Evolutionary conservation across 2,113 vertebrate genomes (phyloP), one percentile per base, ranked within the genome.

Genomic region (Rhinopomastus cyanomelas): DNA sequence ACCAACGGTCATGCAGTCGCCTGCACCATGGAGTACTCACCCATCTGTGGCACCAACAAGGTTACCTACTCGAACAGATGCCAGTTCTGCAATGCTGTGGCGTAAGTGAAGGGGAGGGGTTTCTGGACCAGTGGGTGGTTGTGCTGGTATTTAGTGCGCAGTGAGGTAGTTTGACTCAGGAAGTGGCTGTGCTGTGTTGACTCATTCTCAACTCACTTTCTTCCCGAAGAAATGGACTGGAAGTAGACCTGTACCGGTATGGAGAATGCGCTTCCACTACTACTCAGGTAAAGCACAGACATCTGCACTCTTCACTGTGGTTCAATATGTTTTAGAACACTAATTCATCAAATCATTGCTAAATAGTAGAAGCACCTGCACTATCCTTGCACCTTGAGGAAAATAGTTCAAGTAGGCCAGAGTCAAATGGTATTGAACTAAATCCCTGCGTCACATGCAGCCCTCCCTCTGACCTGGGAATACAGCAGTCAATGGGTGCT

Each of bases 41-140:
- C 97, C 27, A 79, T 97, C 72, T 97, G 97, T 0, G 97, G 92
- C 52, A 97, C 96, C 79, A 87, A 97, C 0, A 94, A 96, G 10
- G n/a, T 95, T 66, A 97, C 95, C 46, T 97, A 96, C 92, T 67
- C 21, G 17, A 97, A 96, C 85, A 30, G 5, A 13, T 97, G 97
- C 69, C 0, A 7, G 0, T 95, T 97, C 88, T 96, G 96, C 49
- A 85, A 5, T 7, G 93, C 95, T 26, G 95, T 96, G 84, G 95
- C 85, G 97, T 97, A 93, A 96, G 95, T 84, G 69, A 6, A 27
- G 23, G 84, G 49, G 34, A 51, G 20, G 11, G 3, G 25, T 11
- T 61, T 49, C 48, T 65, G 59, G 30, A 60, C 14, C 73, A 37
- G 12, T 5, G 16, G 64, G 9, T 72, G 59, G 34, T 53, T 14